These are phyloP conservation scores for Nymphalis c-album DNA, from an alignment of 2,888 invertebrate species.

Conservation along the genomic window DNA sequence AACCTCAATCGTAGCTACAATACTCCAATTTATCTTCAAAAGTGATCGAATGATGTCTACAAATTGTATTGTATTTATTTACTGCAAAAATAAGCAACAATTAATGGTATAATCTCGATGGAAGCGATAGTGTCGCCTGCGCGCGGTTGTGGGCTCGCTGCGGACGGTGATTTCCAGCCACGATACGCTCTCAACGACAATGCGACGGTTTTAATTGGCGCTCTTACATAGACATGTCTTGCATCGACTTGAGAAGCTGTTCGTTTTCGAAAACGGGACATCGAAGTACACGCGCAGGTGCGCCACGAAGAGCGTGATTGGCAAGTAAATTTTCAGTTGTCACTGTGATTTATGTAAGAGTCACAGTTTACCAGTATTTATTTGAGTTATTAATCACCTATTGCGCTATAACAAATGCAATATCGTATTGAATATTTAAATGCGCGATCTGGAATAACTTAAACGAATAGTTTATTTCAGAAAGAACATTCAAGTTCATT, in stretches of 20 bases:
- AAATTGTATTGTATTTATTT: slow-evolving; percentile 68
- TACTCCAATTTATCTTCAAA: slow-evolving; percentile 58
- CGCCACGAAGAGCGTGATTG: slow-evolving; percentile 42
- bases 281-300: slow-evolving; percentile 47
- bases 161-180: slow-evolving; percentile 39
- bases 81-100: slow-evolving; percentile 64
- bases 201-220: slow-evolving; percentile 64
- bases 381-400: slow-evolving; percentile 33
- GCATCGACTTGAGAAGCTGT: slow-evolving; percentile 41
- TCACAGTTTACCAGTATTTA: slow-evolving; percentile 24
- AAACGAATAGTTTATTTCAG: slow-evolving; percentile 2
- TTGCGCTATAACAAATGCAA: slow-evolving; percentile 20
- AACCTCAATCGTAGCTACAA: slow-evolving; percentile 64
- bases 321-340: slow-evolving; percentile 44
- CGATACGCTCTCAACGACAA: slow-evolving; percentile 51
- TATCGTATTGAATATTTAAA: slow-evolving; percentile 7
- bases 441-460: not conserved
- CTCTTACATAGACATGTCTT: slow-evolving; percentile 49
- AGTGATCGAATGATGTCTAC: slow-evolving; percentile 64
- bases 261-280: slow-evolving; percentile 47
- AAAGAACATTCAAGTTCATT: not conserved
- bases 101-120: slow-evolving; percentile 57
- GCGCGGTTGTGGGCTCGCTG: slow-evolving; percentile 33
- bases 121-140: slow-evolving; percentile 42
- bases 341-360: slow-evolving; percentile 41